Conservation (phyloP, 1,140 invertebrate species). For the Leptopilina boulardi region DNA sequence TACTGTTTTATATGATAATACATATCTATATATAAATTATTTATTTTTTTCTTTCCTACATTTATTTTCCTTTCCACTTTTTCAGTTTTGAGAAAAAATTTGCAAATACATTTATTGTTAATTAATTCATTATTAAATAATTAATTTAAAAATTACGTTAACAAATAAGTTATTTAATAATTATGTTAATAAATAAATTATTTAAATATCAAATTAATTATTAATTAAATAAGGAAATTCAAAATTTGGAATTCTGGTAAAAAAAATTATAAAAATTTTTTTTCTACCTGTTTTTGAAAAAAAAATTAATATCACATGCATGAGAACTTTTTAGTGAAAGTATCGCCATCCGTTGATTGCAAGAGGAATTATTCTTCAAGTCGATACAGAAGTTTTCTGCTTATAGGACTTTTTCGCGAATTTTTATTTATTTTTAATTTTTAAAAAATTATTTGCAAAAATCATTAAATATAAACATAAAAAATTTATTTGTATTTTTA, state of each 20-base stretch:
- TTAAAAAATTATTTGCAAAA: not conserved
- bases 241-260: no score
- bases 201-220: no score
- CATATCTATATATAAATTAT: constrained; percentile 33
- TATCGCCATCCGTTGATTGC: constrained; percentile 7
- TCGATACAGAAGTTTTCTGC: constrained; percentile 4
- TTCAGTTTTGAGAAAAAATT: not conserved
- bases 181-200: not conserved
- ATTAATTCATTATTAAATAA: no score
- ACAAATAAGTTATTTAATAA: no score
- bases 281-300: not conserved
- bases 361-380: not conserved
- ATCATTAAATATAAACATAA: not conserved
- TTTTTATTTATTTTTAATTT: not conserved
- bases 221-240: no score
- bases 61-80: not conserved
- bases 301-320: not conserved
- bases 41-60: not conserved
- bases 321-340: not conserved
- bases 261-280: no score
- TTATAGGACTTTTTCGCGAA: not conserved
- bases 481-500: not conserved
- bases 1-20: constrained; percentile 58
- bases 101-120: no score
- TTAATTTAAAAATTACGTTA: no score